Conservation (phyloP, 2,888 invertebrate genomes). For the Fragum sueziense region DNA sequence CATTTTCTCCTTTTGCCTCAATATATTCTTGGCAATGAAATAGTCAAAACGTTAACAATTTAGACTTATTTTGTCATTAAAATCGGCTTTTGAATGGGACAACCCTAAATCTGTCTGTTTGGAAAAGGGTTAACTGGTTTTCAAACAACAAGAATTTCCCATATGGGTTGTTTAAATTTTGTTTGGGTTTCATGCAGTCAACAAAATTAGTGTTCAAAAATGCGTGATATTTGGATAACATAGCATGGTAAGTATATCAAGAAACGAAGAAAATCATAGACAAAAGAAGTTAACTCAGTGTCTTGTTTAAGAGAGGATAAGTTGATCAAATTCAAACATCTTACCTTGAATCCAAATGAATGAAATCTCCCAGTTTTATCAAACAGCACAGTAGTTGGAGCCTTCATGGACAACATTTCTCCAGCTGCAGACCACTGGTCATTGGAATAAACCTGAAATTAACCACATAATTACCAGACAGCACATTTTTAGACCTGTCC, state of each 20-base stretch:
- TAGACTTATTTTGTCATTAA: no score
- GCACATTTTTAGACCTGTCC: no score
- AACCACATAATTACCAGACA: no score
- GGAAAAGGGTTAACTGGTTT: no score
- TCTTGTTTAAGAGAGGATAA: neutral
- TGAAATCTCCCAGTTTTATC: constrained; percentile 30
- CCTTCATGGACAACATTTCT: constrained; percentile 24
- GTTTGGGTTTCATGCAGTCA: neutral
- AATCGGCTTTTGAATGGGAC: no score
- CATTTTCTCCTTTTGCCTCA: no score
- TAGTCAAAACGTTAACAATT: no score
- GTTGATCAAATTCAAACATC: constrained; percentile 15
- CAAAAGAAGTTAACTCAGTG: neutral
- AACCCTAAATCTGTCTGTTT: no score
- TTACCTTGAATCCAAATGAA: constrained; percentile 40
- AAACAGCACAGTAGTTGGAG: constrained; percentile 46
- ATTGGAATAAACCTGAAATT: constrained; percentile 39
- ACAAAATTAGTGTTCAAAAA: neutral
- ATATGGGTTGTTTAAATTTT: neutral
- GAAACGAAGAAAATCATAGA: neutral
- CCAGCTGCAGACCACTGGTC: constrained; percentile 29
- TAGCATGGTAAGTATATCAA: neutral
- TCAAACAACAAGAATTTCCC: neutral
- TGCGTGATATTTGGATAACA: neutral
- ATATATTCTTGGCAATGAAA: no score